phyloP scores from a whole-genome alignment of 1,140 invertebrate genomes.

The Anagrus nilaparvatae region DNA sequence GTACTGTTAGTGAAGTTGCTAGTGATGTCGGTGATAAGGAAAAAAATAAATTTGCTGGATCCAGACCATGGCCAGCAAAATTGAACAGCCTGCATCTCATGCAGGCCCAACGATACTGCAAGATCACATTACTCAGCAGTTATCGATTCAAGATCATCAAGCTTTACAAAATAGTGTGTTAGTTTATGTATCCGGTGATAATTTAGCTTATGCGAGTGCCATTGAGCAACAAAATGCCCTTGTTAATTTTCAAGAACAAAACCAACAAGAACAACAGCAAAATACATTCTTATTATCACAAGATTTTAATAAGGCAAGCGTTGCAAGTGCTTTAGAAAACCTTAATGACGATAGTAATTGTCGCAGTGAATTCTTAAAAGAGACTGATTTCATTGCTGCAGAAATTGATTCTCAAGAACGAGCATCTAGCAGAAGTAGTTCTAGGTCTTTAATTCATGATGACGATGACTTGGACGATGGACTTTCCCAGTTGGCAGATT shows the following conservation, averaged over 20 bases:
- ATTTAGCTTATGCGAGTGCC: slow-evolving; percentile 37
- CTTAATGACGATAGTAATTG: too few relatives aligned
- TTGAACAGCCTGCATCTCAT: slow-evolving; percentile 41
- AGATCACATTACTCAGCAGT: slow-evolving; percentile 30
- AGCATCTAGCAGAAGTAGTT: too few relatives aligned
- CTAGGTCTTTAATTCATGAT: too few relatives aligned
- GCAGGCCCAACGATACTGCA: slow-evolving; percentile 36
- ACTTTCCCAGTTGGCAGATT: too few relatives aligned
- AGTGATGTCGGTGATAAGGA: slow-evolving; percentile 43
- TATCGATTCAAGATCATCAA: slow-evolving; percentile 15
- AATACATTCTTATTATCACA: too few relatives aligned
- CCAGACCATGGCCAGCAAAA: slow-evolving; percentile 46
- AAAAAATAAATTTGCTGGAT: slow-evolving; percentile 40
- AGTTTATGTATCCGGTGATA: slow-evolving; percentile 41
- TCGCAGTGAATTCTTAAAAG: too few relatives aligned
- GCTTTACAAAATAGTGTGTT: slow-evolving; percentile 36
- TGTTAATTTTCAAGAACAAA: slow-evolving; percentile 22
- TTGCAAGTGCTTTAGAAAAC: too few relatives aligned
- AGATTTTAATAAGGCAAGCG: too few relatives aligned
- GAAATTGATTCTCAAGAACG: too few relatives aligned
- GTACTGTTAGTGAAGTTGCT: slow-evolving; percentile 35
- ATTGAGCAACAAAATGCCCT: slow-evolving; percentile 30
- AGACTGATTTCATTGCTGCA: too few relatives aligned
- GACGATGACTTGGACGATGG: too few relatives aligned
- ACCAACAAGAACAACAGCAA: slow-evolving; percentile 18